Base-by-base conservation (phyloP, 2,888 invertebrate genomes). In the Aporophyla nigra region DNA sequence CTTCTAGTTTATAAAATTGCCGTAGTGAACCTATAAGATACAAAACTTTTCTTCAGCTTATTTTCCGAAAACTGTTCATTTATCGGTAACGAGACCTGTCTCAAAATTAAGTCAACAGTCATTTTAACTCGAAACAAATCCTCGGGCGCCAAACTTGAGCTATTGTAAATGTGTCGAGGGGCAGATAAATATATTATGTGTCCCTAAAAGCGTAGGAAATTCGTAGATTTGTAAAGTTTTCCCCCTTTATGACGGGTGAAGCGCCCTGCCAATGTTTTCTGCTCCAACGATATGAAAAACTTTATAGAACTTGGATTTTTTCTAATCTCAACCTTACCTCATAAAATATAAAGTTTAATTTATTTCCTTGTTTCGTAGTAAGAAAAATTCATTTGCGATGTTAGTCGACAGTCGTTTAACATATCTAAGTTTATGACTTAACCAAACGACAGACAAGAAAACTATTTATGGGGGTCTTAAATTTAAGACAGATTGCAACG, bases 221-320 rank as follows among this genome's bases (percentile, higher is more conserved):
- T 93, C 95, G 91, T 93, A 96, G 94, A 96, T 96, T 96, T 96
- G 95, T 96, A 96, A 96, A 96, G 92, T 96, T 96, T 95, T 92
- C 96, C 89, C 96, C 96, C 92, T 95, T 96, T 96, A 96, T 95
- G 96, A 96, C 92, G 93, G 92, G 93, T 91, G 91, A 95, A 95
- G 93, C 93, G 90, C 94, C 91, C 91, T 90, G 92, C 93, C 94
- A 92, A 95, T 95, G 96, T 96, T 95, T 95, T 95, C 93, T 91
- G 93, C 93, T 91, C 91, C 91, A 92, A 91, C 90, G 94, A 96
- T 95, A 95, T 96, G 95, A 95, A 95, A 96, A 96, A 96, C 93
- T 95, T 95, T 92, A 90, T 91, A 85, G 87, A 76, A 69, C 56
- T 78, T 68, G 43, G 24, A 21, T 46, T 80, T 76, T 80, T 76